These are phyloP conservation scores for Neomicropteryx cornuta DNA, from an alignment of 1,140 invertebrate species.

Conservation along the genomic window DNA sequence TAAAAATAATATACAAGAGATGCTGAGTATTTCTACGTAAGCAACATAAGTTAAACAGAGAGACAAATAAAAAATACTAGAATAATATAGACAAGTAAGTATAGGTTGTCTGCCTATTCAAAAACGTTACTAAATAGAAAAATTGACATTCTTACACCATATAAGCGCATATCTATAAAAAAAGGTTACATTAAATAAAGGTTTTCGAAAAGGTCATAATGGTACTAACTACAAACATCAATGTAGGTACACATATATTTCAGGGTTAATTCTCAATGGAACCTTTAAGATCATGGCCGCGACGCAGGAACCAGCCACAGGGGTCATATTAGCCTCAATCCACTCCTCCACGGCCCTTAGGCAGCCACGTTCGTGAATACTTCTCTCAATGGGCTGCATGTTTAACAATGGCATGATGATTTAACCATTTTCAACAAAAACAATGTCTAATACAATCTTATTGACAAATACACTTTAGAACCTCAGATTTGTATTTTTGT, in stretches of 20 bases:
- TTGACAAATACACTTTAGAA: constrained; percentile 1
- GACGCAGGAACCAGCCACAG: constrained; percentile 74
- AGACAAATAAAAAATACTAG: too few species aligned
- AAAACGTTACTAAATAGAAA: too few species aligned
- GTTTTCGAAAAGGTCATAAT: constrained; percentile 6
- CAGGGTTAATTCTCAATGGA: constrained; percentile 12
- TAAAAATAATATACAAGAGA: too few species aligned
- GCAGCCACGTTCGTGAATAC: constrained; percentile 91
- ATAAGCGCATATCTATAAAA: too few species aligned
- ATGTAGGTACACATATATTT: constrained; percentile 1
- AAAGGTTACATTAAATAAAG: constrained; percentile 3
- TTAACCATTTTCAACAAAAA: constrained; percentile 4
- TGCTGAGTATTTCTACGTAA: too few species aligned
- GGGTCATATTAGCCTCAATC: constrained; percentile 83
- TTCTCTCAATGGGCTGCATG: constrained; percentile 63
- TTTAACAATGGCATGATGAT: too few species aligned
- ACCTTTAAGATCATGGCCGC: constrained; percentile 79
- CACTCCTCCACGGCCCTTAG: constrained; percentile 86
- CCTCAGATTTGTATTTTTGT: neutral
- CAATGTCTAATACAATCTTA: neutral
- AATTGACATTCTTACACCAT: too few species aligned
- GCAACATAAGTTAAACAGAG: too few species aligned
- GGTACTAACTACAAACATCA: neutral
- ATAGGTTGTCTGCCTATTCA: too few species aligned
- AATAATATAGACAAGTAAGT: too few species aligned